Evolutionary conservation across 35 echinoderm and acorn worm species (phyloP).

Genomic region (Amphiura filiformis): DNA sequence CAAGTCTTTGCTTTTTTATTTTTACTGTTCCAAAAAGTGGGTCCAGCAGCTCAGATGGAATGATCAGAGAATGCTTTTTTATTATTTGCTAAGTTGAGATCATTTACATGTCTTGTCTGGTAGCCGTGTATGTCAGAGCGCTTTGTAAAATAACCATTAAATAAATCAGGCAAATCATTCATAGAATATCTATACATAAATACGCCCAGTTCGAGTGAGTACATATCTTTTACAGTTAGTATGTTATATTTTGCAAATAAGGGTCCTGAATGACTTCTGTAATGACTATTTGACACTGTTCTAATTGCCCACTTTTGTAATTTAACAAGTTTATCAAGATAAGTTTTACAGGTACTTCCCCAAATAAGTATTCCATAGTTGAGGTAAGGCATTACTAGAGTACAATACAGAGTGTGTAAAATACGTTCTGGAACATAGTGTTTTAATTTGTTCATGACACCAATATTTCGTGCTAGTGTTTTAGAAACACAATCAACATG

Average conservation of each 20-base stretch:
- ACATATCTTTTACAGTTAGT: not conserved
- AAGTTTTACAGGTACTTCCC: not conserved
- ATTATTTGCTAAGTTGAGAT: not conserved
- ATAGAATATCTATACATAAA: slow-evolving; percentile 7
- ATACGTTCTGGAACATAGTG: no score
- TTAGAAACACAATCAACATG: not conserved
- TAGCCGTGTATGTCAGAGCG: not conserved
- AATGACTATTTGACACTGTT: not conserved
- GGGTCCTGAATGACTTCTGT: not conserved
- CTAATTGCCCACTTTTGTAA: not conserved
- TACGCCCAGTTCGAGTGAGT: not conserved
- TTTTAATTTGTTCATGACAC: slow-evolving; percentile 1
- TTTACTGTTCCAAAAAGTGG: not conserved
- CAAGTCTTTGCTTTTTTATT: not conserved
- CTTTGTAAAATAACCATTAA: slow-evolving; percentile 7
- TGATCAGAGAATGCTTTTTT: not conserved
- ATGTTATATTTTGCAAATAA: no score
- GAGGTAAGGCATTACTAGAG: no score
- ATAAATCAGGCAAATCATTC: not conserved
- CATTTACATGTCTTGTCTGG: not conserved
- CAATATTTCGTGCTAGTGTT: not conserved
- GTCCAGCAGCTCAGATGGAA: not conserved
- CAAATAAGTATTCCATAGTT: not conserved
- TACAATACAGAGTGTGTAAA: no score
- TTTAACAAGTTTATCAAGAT: slow-evolving; percentile 1